Base-by-base conservation (phyloP, 2,888 invertebrate species). In the Tenthredo notha region DNA sequence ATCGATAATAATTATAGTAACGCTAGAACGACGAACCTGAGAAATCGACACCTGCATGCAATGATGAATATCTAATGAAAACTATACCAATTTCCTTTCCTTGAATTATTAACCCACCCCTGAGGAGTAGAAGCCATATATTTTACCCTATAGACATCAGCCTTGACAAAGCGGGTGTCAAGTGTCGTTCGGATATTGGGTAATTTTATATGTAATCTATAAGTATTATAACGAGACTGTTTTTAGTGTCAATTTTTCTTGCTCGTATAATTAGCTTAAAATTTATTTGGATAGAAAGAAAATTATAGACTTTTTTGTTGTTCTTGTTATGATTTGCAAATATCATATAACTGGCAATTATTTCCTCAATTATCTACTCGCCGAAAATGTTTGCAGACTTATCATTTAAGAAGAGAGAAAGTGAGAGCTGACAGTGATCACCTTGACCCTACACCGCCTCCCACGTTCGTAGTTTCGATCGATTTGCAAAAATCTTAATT, bases 161-260 rank as follows among this genome's bases (percentile, higher is more conserved):
- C 61, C 58, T 61, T 40, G 40, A 40, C 58, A 80, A 80, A 80
- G 40, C 50, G 61, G 37, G 80, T 80, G 40, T 80, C 80, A 61
- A 80, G 61, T 80, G 80, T 61, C 80, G 58, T 80, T 61, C 80
- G 61, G 80, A 61, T 74, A 74, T 80, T 37, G 61, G 80, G 80
- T 80, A 80, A 80, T 80, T 80, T 80, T 80, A 80, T 80, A 58
- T 80, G 58, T 61, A 80, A 37, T 33, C 40, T 50, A 54, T 54
- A 54, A 61, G 40, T 80, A 61, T 40, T 4, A 78, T 4, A 33
- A 2, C 37, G 50, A 2, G 25, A 5, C 7, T 50, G 54, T 74
- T 43, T 40, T 29, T 33, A 77, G 15, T 54, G 29, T 54, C 25
- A 2, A 50, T 37, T 21, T 80, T 40, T 7, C 5, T 61, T 15